These are phyloP conservation scores for Acipenser oxyrinchus DNA, from an alignment of 2,797 vertebrate species.

Conservation along the genomic window DNA sequence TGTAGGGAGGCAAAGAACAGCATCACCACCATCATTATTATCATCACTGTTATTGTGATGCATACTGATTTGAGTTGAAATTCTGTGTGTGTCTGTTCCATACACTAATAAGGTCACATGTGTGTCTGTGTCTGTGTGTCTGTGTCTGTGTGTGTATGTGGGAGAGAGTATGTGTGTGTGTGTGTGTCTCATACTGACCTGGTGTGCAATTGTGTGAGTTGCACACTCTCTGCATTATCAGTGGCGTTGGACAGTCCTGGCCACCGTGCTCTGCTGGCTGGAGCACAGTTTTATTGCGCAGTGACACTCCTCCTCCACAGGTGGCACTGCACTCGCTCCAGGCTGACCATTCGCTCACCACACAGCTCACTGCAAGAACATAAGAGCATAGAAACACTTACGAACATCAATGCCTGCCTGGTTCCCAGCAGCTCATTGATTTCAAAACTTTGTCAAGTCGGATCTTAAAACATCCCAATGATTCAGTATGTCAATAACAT, in stretches of 20 bases:
- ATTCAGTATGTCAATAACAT: too few species aligned
- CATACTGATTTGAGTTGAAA: too few species aligned
- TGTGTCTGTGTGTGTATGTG: background rate
- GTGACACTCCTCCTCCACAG: constrained; percentile 57
- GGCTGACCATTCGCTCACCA: constrained; percentile 60
- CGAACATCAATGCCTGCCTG: too few species aligned
- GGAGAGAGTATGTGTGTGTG: background rate
- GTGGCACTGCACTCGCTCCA: constrained; percentile 69
- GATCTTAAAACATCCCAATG: too few species aligned
- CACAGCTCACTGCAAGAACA: constrained; percentile 47
- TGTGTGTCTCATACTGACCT: constrained; percentile 44
- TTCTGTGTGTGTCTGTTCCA: background rate
- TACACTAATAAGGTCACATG: background rate
- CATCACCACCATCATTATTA: too few species aligned
- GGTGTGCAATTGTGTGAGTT: constrained; percentile 62
- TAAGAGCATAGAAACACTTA: background rate
- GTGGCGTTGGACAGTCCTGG: constrained; percentile 37
- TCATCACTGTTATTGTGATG: too few species aligned
- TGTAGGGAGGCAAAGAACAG: constrained; percentile 29
- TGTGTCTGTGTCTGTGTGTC: constrained; percentile 1
- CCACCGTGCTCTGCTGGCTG: constrained; percentile 45
- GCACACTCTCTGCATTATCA: constrained; percentile 55
- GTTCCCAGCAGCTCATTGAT: too few species aligned
- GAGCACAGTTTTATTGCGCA: constrained; percentile 51
- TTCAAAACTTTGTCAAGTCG: too few species aligned